Percentiles rank a stretch among this genome's conserved stretches.
These are phyloP conservation scores for Hoplodrina blanda DNA, from an alignment of 2,888 invertebrate species.

Conservation along the genomic window DNA sequence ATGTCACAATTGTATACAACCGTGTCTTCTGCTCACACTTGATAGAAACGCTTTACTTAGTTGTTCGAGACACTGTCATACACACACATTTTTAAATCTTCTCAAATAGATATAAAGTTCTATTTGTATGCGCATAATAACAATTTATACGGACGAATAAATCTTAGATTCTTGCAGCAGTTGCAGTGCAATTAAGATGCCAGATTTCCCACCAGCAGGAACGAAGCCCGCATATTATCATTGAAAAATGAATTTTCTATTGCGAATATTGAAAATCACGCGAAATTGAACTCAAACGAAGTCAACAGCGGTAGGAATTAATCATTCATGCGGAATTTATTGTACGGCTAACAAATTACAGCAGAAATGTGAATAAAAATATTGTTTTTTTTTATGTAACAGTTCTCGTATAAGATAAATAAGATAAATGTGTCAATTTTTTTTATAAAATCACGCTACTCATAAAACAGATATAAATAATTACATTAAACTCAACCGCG, in stretches of 20 bases:
- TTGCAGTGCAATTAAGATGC: conserved; percentile 5
- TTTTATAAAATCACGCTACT: too few species aligned
- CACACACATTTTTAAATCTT: conserved; percentile 1
- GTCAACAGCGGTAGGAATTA: background rate
- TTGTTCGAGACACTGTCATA: background rate
- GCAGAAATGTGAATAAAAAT: background rate
- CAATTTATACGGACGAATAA: background rate
- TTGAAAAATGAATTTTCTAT: conserved; percentile 7
- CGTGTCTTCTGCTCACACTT: background rate
- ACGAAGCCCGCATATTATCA: background rate
- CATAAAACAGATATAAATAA: background rate
- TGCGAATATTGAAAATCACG: conserved; percentile 26
- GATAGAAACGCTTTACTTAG: conserved; percentile 9
- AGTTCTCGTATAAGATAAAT: too few species aligned
- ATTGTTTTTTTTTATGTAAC: background rate
- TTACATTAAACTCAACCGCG: background rate
- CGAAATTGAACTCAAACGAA: conserved; percentile 3
- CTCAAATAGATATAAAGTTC: background rate
- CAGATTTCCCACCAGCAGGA: background rate
- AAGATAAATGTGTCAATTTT: too few species aligned
- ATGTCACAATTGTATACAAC: conserved; percentile 2
- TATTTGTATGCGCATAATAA: conserved; percentile 1
- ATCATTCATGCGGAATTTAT: background rate
- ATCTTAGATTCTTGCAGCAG: conserved; percentile 3
- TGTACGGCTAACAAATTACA: background rate